Conservation (phyloP, 2,113 vertebrate genomes). For the Lagenorhynchus albirostris region DNA sequence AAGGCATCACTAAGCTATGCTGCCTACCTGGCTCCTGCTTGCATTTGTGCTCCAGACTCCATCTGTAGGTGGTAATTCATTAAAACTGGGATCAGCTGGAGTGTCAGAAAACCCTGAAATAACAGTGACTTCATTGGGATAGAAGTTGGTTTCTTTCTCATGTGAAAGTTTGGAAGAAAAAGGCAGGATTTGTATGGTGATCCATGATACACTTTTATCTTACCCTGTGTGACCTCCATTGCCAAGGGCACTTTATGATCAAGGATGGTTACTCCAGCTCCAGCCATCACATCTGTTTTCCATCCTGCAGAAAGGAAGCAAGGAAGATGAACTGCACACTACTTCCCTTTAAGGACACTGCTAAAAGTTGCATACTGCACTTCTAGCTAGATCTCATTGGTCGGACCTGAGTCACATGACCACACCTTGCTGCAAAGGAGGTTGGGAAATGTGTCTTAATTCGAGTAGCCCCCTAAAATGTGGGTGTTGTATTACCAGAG, state of each 20-base stretch:
- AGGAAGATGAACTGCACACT: background rate
- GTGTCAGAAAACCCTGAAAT: background rate
- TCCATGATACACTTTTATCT: background rate
- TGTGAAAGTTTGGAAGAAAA: background rate
- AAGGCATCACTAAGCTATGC: background rate
- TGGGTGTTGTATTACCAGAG: background rate
- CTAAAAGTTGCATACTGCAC: background rate
- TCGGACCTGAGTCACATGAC: background rate
- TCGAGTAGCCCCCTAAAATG: background rate
- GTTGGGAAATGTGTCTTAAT: background rate
- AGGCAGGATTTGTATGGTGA: background rate
- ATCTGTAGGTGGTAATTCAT: background rate
- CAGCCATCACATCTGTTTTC: background rate
- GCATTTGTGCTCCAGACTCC: background rate
- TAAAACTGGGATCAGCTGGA: conserved; percentile 6
- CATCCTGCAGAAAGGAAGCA: background rate
- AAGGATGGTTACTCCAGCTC: background rate
- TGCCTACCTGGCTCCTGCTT: background rate
- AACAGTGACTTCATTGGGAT: background rate
- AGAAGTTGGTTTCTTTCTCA: background rate
- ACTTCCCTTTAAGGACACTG: background rate
- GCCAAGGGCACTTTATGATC: background rate
- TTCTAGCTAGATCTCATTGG: background rate
- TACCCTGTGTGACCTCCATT: background rate
- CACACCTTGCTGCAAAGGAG: background rate